Evolutionary conservation across 2,113 vertebrate species (phyloP).

Genomic region (Pangasianodon hypophthalmus): DNA sequence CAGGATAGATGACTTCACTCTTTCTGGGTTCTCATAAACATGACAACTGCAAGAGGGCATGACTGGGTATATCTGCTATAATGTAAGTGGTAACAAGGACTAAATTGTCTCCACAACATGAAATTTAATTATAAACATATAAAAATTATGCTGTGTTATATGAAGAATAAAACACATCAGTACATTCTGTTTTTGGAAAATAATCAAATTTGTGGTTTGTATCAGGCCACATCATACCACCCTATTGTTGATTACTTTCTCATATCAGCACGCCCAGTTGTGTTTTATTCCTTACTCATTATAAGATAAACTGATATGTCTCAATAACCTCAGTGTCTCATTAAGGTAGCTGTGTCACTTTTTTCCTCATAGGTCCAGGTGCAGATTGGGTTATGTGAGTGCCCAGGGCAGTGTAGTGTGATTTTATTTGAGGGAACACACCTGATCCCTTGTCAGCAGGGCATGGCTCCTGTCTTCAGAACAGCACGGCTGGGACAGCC

Average conservation of each 20-base stretch:
- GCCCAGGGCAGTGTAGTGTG: slow-evolving; percentile 31
- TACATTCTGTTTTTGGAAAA: neutral
- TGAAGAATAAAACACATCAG: neutral
- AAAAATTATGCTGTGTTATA: neutral
- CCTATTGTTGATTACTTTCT: neutral
- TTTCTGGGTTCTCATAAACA: neutral
- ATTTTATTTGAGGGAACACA: slow-evolving; percentile 37
- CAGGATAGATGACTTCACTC: neutral
- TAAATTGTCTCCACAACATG: neutral
- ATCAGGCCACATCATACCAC: neutral
- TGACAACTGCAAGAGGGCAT: neutral
- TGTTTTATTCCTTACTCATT: neutral
- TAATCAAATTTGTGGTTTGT: neutral
- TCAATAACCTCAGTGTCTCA: slow-evolving; percentile 9
- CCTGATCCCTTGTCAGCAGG: slow-evolving; percentile 38
- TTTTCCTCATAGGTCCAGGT: slow-evolving; percentile 13
- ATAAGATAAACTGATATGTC: slow-evolving; percentile 2
- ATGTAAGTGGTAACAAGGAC: neutral
- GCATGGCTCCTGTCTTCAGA: slow-evolving; percentile 11
- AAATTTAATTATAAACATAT: neutral
- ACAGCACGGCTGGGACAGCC: slow-evolving; percentile 32
- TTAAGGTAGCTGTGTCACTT: neutral
- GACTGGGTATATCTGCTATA: neutral
- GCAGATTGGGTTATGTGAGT: slow-evolving; percentile 28
- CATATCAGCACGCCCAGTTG: neutral